Base-by-base conservation (phyloP, 2,888 invertebrate genomes). In the Eupithecia centaureata region DNA sequence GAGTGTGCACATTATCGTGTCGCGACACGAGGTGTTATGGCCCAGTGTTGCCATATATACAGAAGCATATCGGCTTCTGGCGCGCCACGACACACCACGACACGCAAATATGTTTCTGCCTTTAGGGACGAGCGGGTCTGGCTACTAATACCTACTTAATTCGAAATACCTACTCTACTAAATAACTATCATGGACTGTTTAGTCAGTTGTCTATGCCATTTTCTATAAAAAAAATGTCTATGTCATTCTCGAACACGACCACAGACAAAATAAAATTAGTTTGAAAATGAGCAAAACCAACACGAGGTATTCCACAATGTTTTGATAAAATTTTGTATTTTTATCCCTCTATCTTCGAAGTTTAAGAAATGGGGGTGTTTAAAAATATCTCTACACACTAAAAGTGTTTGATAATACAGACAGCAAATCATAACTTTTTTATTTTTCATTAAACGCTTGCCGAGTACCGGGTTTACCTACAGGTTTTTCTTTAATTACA, bases 231-330 rank as follows among this genome's bases (percentile, higher is more conserved):
- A n/a, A n/a, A n/a, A n/a, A n/a, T n/a, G n/a, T n/a, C n/a, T n/a
- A n/a, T n/a, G n/a, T 30, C 30, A 5, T 30, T 15, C 35, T 15
- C 3, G 15, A 13, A 35, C 13, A n/a, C 7, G 51, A 51, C 61
- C 68, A 68, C 62, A 63, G 62, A 63, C 25, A 52, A 60, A 60
- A 38, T 10, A 67, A 65, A 65, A 63, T 62, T 28, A 62, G 63
- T 69, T 71, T 52, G 28, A 59, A 57, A 61, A 68, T 61, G 67
- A 65, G 62, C 61, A 47, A 61, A 67, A 64, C 69, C 70, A 75
- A 82, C 84, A 84, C 83, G 84, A 84, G 84, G 84, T 75, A 71
- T 73, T 77, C 54, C 78, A 68, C 76, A 79, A 77, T 84, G 82
- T 84, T 84, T 84, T 84, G 78, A 78, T 74, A 67, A 73, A 63